Conservation (phyloP, 2,888 invertebrate species). For the Athrips mouffetella region DNA sequence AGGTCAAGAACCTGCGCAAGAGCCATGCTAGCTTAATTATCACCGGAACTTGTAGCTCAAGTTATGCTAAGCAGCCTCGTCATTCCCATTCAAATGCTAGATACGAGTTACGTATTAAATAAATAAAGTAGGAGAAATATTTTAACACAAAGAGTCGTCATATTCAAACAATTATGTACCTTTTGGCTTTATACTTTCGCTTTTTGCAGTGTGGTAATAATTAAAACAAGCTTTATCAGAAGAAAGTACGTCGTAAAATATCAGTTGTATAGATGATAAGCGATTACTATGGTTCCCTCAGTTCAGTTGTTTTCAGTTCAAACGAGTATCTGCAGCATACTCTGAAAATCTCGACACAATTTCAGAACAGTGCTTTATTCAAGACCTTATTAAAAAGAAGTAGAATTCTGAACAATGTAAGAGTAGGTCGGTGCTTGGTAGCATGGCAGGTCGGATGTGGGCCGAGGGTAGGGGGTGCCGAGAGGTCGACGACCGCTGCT, state of each 20-base stretch:
- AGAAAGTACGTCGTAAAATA: no score
- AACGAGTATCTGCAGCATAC: background rate
- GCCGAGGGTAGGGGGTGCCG: slow-evolving; percentile 38
- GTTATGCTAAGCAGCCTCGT: slow-evolving; percentile 17
- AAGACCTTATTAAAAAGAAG: slow-evolving; percentile 9
- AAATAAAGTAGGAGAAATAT: slow-evolving; percentile 3
- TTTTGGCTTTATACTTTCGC: slow-evolving; percentile 15
- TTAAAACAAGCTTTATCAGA: no score
- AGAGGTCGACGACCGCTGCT: slow-evolving; percentile 57
- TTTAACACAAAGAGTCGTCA: slow-evolving; percentile 6
- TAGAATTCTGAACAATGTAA: slow-evolving; percentile 10
- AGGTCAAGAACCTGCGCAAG: slow-evolving; percentile 62
- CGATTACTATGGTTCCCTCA: no score
- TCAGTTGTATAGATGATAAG: no score
- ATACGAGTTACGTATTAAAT: slow-evolving; percentile 12
- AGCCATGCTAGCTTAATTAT: slow-evolving; percentile 54
- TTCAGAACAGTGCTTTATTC: slow-evolving; percentile 8
- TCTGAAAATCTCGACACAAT: slow-evolving; percentile 4
- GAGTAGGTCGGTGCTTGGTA: slow-evolving; percentile 30
- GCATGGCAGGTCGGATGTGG: slow-evolving; percentile 50
- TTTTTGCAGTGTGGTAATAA: slow-evolving; percentile 2
- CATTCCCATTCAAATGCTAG: slow-evolving; percentile 13
- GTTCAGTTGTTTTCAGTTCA: no score
- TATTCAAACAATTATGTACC: background rate
- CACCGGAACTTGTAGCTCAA: slow-evolving; percentile 30